Percentiles rank a stretch among this genome's conserved stretches.
phyloP scores from a whole-genome alignment of 1,140 invertebrate species.

The Drosophila biarmipes region DNA sequence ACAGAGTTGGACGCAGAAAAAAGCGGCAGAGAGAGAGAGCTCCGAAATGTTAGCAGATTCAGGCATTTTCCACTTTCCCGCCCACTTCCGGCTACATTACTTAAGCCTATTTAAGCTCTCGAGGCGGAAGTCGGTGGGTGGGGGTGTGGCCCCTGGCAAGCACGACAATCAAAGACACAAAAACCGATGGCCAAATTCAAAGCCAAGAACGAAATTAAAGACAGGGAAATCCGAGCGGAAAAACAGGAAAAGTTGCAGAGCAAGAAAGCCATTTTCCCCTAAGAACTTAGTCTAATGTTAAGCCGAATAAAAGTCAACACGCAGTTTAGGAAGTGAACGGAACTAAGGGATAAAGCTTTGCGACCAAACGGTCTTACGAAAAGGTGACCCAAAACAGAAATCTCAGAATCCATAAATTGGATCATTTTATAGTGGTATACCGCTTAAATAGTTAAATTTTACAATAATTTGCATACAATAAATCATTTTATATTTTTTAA shows the following conservation, averaged over 20 bases:
- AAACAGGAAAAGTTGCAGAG: constrained; percentile 3
- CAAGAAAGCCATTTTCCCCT: constrained; percentile 17
- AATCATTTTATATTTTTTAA: no score
- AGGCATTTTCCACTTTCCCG: constrained; percentile 20
- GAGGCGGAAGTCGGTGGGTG: no score
- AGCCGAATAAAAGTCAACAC: constrained; percentile 43
- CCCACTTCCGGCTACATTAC: constrained; percentile 47
- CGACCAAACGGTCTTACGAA: not conserved
- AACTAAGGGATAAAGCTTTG: not conserved
- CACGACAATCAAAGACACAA: constrained; percentile 60
- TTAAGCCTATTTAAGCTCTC: constrained; percentile 71
- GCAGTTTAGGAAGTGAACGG: constrained; percentile 8
- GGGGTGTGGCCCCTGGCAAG: constrained; percentile 44
- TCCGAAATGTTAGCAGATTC: constrained; percentile 41
- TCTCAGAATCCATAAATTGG: not conserved
- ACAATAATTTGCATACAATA: not conserved
- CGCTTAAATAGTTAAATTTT: not conserved
- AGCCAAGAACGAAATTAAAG: constrained; percentile 50
- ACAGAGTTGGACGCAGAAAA: constrained; percentile 5
- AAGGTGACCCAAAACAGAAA: not conserved
- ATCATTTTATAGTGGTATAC: not conserved
- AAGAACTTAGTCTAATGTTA: constrained; percentile 59
- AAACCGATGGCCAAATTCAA: constrained; percentile 41
- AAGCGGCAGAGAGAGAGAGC: constrained; percentile 41
- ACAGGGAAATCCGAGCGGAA: constrained; percentile 37